Base-by-base conservation (phyloP, 2,113 vertebrate genomes). In the Chauna torquata region DNA sequence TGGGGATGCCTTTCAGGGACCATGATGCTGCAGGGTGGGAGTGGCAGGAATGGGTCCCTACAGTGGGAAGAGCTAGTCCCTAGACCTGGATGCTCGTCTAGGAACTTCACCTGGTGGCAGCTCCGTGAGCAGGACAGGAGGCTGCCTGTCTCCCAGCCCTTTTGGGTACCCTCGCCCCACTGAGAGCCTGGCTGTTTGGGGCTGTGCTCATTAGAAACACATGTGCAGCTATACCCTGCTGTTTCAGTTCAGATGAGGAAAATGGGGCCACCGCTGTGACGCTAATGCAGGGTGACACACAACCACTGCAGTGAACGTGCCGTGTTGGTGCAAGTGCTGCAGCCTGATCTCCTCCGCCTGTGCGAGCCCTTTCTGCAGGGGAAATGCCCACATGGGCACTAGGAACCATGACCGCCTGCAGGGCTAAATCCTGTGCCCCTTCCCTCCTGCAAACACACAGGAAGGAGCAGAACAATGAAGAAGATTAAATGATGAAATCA, bases 311-410 rank as follows among this genome's bases (percentile, higher is more conserved):
- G 3, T 50, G 65, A 52, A 28, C 23, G 55, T 30, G 19, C 13
- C 10, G 27, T 10, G 11, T 19, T 6, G 30, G 19, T 44, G 1
- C 2, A 15, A 42, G 52, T 1, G 2, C n/a, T 74, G 78, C 30
- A 69, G 66, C 17, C 24, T n/a, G 52, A 30, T 59, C 23, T 70
- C 40, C 47, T 23, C 12, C 28, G 42, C 49, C 32, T 0, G 0
- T 0, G 0, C 1, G 27, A 65, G 27, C 49, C 40, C 44, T 25
- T 78, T 88, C 34, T 24, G 17, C 45, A 16, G 30, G 16, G 44
- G 30, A 42, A 15, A 45, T 32, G 50, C 80, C 49, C n/a, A 49
- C n/a, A 42, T 9, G 16, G 54, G 24, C 24, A 45, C 38, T 42
- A 38, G 18, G 4, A 45, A 16, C 44, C 24, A 69, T 9, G 52